Evolutionary conservation across 2,888 invertebrate genomes (phyloP).

Genomic region (Spodoptera littoralis): DNA sequence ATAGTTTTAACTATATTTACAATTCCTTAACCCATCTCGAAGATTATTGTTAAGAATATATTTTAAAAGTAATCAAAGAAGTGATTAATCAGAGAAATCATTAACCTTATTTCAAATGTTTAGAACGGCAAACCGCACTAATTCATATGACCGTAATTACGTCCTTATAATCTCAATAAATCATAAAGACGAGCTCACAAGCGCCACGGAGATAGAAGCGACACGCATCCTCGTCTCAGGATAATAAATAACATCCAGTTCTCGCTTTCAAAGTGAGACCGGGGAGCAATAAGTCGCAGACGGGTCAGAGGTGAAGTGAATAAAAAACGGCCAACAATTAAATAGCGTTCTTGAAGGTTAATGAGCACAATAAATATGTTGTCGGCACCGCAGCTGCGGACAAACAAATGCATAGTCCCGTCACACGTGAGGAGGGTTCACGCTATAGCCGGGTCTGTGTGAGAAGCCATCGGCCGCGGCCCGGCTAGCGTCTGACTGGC

Average conservation of each 20-base stretch:
- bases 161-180: slow-evolving; percentile 84
- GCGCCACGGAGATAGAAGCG: slow-evolving; percentile 86
- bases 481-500: slow-evolving; percentile 79
- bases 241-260: slow-evolving; percentile 87
- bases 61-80: too few relatives aligned
- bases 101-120: slow-evolving; percentile 36
- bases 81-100: slow-evolving; percentile 27
- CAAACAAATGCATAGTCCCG: slow-evolving; percentile 85
- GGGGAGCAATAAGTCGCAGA: slow-evolving; percentile 87
- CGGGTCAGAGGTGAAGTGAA: slow-evolving; percentile 88
- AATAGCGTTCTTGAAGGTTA: slow-evolving; percentile 89
- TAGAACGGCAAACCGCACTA: slow-evolving; percentile 45
- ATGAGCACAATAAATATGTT: slow-evolving; percentile 89
- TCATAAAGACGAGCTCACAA: slow-evolving; percentile 83
- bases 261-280: slow-evolving; percentile 86
- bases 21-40: neutral
- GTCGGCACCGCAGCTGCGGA: slow-evolving; percentile 88
- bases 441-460: slow-evolving; percentile 60
- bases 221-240: slow-evolving; percentile 83
- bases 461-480: slow-evolving; percentile 59
- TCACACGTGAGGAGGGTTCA: slow-evolving; percentile 84
- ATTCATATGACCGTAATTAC: slow-evolving; percentile 80
- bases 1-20: neutral
- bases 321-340: slow-evolving; percentile 89
- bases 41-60: too few relatives aligned